Conservation (phyloP, 1,140 invertebrate species). For the Panulirus ornatus region DNA sequence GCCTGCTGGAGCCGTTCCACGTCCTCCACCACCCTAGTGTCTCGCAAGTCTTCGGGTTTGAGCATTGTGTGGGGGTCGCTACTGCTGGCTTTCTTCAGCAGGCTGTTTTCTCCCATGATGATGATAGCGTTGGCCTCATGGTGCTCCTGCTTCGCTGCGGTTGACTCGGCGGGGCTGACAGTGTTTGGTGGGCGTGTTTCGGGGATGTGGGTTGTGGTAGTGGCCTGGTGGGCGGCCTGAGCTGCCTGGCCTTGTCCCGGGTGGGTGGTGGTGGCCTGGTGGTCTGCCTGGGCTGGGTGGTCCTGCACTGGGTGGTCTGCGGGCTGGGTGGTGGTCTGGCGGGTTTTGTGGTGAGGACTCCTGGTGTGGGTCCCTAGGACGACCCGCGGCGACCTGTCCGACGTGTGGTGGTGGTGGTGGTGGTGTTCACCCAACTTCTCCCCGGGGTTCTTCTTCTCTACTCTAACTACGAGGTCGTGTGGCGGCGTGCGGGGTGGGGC, state of each 20-base stretch:
- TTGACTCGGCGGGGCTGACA: background rate
- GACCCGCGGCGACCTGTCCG: background rate
- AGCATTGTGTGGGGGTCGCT: background rate
- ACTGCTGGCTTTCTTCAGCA: background rate
- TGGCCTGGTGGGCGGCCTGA: conserved; percentile 12
- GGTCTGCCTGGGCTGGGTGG: conserved; percentile 67
- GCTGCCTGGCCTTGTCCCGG: background rate
- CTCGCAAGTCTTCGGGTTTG: background rate
- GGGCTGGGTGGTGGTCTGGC: conserved; percentile 71
- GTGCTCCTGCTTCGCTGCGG: background rate
- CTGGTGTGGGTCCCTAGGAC: background rate
- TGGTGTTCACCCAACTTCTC: background rate
- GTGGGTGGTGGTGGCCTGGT: conserved; percentile 70
- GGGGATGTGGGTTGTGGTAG: background rate
- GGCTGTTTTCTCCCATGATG: conserved; percentile 5
- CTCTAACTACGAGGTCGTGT: conserved; percentile 55
- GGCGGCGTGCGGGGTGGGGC: conserved; percentile 35
- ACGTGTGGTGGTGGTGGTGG: background rate
- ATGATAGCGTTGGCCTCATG: conserved; percentile 3
- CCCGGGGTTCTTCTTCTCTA: conserved; percentile 21
- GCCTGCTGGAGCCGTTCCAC: conserved; percentile 68
- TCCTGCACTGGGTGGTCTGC: conserved; percentile 74
- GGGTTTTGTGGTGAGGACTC: conserved; percentile 24
- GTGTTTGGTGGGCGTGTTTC: background rate
- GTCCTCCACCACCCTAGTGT: background rate